Evolutionary conservation across 2,888 invertebrate genomes (phyloP), one percentile per base, ranked within the genome.

Genomic region (Heterodera filipjevi): DNA sequence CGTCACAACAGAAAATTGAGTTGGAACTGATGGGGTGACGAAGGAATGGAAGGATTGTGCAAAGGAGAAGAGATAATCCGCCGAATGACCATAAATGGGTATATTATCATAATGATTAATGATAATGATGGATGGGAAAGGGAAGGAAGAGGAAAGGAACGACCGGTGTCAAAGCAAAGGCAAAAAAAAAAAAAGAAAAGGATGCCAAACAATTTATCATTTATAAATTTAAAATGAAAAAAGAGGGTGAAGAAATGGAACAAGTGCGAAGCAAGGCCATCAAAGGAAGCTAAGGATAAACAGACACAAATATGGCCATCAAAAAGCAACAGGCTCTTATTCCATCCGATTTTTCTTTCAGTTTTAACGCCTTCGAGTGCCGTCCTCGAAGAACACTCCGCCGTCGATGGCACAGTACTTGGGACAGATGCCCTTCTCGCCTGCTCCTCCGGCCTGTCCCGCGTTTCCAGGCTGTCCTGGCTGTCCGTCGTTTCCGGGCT

Each of bases 361-460:
- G 33, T 32, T 33, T 68, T 76, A 76, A 68, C 76, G 76, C n/a
- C 80, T 73, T 46, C 80, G 71, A 46, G 86, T 87, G 82, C 87
- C 87, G 80, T 87, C 87, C 82, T 87, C 87, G 86, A 87, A 87
- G 87, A 87, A 87, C 81, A 87, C 86, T 83, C 86, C 86, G 73
- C 86, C 86, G 76, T 86, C 86, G 83, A 86, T 84, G 81, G 86
- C 85, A 81, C 86, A 86, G 83, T 86, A 86, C 80, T 86, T 86
- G 83, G 86, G 86, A 81, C 86, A 86, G 82, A 86, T 86, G 77
- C 86, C 86, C 80, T 83, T 83, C 82, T 86, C 86, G 71, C 82
- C 83, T 22, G 81, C 74, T 10, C 79, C 79, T 66, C 80, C 80
- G 1, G 78, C 66, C 71, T 49, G 49, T 49, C 78, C 78, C 2